A percentile compares a stretch with the other conserved stretches of the same genome.
These are phyloP conservation scores for Acanthis flammea DNA, from an alignment of 2,797 vertebrate species.

Conservation along the genomic window DNA sequence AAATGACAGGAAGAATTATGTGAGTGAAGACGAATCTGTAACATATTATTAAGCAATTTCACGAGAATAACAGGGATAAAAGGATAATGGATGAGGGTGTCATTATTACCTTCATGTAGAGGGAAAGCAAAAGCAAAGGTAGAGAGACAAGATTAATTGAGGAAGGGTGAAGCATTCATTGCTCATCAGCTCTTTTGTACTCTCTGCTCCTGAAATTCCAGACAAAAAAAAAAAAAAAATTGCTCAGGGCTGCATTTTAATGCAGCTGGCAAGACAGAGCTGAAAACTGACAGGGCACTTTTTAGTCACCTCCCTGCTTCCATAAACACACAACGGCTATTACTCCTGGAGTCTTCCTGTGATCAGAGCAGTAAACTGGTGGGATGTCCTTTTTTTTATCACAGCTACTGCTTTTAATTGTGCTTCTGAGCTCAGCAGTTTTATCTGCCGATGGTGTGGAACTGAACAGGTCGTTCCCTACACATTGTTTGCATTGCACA, in stretches of 20 bases:
- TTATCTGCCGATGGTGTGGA: background rate
- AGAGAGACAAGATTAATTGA: constrained; percentile 98
- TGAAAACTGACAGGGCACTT: constrained; percentile 75
- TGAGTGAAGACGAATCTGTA: constrained; percentile 93
- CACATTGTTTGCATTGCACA: constrained; percentile 3
- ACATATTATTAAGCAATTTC: constrained; percentile 97
- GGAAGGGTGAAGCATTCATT: constrained; percentile 85
- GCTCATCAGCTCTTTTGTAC: constrained; percentile 84
- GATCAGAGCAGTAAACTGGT: constrained; percentile 20
- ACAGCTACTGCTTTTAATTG: constrained; percentile 19
- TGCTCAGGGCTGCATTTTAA: constrained; percentile 77
- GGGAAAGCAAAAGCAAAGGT: constrained; percentile 90
- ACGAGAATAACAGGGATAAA: constrained; percentile 94
- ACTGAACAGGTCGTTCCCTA: background rate
- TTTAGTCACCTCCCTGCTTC: constrained; percentile 69
- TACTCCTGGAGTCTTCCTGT: constrained; percentile 29
- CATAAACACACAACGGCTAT: constrained; percentile 21
- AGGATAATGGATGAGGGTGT: constrained; percentile 98
- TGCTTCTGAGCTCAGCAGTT: constrained; percentile 9
- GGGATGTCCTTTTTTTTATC: background rate
- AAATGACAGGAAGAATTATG: constrained; percentile 97
- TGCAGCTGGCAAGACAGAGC: constrained; percentile 66
- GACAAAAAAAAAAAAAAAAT: constrained; percentile 46
- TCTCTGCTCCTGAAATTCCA: constrained; percentile 79
- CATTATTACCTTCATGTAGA: constrained; percentile 91